Evolutionary conservation across 2,888 invertebrate genomes (phyloP).

Genomic region (Leptothorax acervorum): DNA sequence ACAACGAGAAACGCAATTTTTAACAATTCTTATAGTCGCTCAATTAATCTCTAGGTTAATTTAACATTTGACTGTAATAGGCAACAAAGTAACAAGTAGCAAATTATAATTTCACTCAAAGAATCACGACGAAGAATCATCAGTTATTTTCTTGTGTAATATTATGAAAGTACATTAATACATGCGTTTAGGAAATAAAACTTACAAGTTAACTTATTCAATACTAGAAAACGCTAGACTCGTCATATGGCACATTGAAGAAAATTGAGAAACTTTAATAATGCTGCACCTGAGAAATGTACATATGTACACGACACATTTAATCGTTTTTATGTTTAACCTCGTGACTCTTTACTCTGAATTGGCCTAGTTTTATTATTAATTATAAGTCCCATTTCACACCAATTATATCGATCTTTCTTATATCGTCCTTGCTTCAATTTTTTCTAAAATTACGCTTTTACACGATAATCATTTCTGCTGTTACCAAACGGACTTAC

Average conservation of each 20-base stretch:
- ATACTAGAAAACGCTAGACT: neutral
- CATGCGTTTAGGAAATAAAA: neutral
- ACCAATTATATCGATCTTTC: neutral
- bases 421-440: neutral
- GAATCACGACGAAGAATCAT: constrained; percentile 5
- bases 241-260: constrained; percentile 29
- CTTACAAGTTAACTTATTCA: neutral
- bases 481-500: neutral
- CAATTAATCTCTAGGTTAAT: neutral
- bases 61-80: neutral
- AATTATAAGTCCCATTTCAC: neutral
- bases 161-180: neutral
- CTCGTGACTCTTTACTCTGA: neutral
- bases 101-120: neutral
- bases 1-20: neutral
- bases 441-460: neutral
- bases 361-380: neutral
- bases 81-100: neutral
- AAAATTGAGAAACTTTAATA: constrained; percentile 10
- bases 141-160: neutral
- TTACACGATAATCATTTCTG: neutral
- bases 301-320: neutral
- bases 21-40: constrained; percentile 7
- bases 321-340: neutral
- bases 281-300: constrained; percentile 24